Evolutionary conservation across 2,888 invertebrate species (phyloP), one percentile per base, ranked within the genome.

Genomic region (Syrista parreyssii): DNA sequence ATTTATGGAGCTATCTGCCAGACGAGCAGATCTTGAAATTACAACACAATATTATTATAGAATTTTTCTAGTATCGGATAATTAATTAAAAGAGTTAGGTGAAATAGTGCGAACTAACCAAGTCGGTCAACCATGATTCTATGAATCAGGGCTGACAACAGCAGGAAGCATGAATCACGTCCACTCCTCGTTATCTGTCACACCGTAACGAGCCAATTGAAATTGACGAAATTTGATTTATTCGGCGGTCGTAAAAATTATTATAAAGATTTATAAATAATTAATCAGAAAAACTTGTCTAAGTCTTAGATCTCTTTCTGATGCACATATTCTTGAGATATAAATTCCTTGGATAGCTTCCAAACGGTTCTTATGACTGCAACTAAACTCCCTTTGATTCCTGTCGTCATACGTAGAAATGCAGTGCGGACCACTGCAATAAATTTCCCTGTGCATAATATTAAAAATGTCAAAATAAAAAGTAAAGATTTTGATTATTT

Each of bases 101-200:
- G 83, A 82, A 85, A 82, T 84, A 84, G 6, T 71, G 85, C 83
- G 85, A 89, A 91, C 92, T 92, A 92, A 94, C 94, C 93, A 90
- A 94, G 92, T 93, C 93, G 93, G 91, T 94, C 94, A 90, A 94
- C 94, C 94, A 94, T 94, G 91, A 89, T 92, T 84, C 84, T 86
- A 89, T 87, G 88, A 89, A 87, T 89, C 89, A 90, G 89, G 88
- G 88, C 85, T 85, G 89, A 87, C 89, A 90, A 89, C 88, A 88
- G 86, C 87, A 87, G 88, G 88, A 88, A 88, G 88, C 86, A 87
- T 90, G 90, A 91, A 89, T 91, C 91, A 91, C 79, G 76, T 81
- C 69, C 76, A 78, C 75, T n/a, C 78, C 78, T 81, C 76, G 73
- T 74, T 36, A 68, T 55, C 74, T 71, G 71, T 71, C 71, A 71